Base-by-base conservation (phyloP, 2,888 invertebrate species). In the Esperia sulphurella region DNA sequence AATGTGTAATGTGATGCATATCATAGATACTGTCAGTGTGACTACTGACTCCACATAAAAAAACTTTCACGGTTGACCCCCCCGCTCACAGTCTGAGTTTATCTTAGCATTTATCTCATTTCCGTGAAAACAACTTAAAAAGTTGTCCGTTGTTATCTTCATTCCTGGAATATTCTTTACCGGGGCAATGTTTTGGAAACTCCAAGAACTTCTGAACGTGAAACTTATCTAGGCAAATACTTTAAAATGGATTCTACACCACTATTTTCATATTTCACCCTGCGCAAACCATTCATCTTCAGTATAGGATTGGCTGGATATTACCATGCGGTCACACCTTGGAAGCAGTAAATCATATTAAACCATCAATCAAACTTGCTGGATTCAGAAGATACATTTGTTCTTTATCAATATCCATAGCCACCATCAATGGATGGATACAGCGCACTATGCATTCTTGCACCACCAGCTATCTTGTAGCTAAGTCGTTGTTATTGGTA, bases 71-170 rank as follows among this genome's bases (percentile, higher is more conserved):
- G 63, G 65, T 58, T 71, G 72, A 72, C 71, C 72, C 71, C 72
- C 71, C 72, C 63, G 56, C 65, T 59, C 56, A 54, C 52, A 54
- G 46, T 57, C 59, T 58, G 61, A 59, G 69, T 75, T 83, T 79
- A 87, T 87, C 86, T 72, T 13, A 62, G 55, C 72, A 75, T 77
- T 82, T 79, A 86, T 86, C 84, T 79, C 58, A 71, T 75, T 87
- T 83, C 82, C 75, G 71, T 78, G 82, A 79, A 87, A 79, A 78
- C 68, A 70, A 68, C 71, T 77, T 68, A 63, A 74, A 72, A 63
- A 57, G 14, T 43, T 45, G 51, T 64, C 61, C 63, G 63, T 60
- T 57, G 67, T 79, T 82, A 80, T 79, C 79, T 75, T 65, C 50
- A 61, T 83, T 83, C 83, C 54, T 49, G 68, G 84, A 83, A 85